Evolutionary conservation across 1,140 invertebrate genomes (phyloP).

Genomic region (Drosophila grimshawi): DNA sequence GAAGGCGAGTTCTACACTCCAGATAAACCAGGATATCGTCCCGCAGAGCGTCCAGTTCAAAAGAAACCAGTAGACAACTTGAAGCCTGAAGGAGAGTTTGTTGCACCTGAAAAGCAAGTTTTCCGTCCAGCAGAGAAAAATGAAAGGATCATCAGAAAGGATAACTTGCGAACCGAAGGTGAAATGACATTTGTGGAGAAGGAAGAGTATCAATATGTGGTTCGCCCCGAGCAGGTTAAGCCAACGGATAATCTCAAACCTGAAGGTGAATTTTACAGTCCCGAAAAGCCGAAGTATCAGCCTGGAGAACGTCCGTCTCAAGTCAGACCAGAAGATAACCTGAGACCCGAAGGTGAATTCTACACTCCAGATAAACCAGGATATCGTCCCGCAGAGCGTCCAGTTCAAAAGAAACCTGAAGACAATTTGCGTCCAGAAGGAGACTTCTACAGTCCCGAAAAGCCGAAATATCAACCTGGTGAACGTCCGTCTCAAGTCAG

Average conservation of each 20-base stretch:
- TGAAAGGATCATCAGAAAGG: constrained; percentile 85
- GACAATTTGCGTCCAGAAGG: constrained; percentile 90
- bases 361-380: constrained; percentile 84
- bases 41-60: constrained; percentile 84
- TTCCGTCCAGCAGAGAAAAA: constrained; percentile 86
- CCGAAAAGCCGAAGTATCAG: constrained; percentile 83
- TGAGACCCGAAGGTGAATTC: constrained; percentile 89
- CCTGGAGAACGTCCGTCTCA: constrained; percentile 85
- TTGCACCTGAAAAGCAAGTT: constrained; percentile 85
- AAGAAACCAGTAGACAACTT: constrained; percentile 85
- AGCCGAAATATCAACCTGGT: too few species aligned
- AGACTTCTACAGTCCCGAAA: constrained; percentile 66
- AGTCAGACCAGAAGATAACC: constrained; percentile 86
- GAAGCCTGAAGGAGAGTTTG: constrained; percentile 87
- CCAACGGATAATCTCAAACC: constrained; percentile 86
- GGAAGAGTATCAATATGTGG: constrained; percentile 11
- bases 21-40: constrained; percentile 48
- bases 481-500: too few species aligned
- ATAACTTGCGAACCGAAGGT: constrained; percentile 87
- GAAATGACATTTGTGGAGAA: constrained; percentile 85
- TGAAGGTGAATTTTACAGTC: constrained; percentile 86
- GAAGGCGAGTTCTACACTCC: constrained; percentile 34
- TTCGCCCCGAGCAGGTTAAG: constrained; percentile 71
- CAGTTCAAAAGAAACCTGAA: constrained; percentile 79
- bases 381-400: constrained; percentile 85